These are phyloP conservation scores for Drosophila malerkotliana DNA, from an alignment of 1,140 invertebrate species.

Conservation along the genomic window DNA sequence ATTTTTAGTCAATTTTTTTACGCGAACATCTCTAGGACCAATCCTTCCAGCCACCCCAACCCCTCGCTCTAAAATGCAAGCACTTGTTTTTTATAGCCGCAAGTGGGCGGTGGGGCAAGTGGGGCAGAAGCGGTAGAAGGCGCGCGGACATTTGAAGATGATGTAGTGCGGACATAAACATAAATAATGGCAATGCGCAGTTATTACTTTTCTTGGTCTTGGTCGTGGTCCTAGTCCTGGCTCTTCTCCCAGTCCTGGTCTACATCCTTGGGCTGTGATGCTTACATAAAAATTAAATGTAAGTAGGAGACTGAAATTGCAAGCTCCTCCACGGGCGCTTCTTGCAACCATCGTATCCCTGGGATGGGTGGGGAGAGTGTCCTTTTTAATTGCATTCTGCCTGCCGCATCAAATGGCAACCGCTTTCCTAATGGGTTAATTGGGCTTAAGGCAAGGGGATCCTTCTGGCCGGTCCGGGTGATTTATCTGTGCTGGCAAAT, in stretches of 20 bases:
- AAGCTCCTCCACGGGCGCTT: constrained; percentile 6
- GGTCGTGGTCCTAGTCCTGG: constrained; percentile 6
- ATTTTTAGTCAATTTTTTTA: neutral
- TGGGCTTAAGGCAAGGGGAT: constrained; percentile 63
- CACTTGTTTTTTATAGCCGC: constrained; percentile 76
- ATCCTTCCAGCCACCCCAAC: neutral
- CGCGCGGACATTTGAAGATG: constrained; percentile 75
- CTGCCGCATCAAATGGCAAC: constrained; percentile 65
- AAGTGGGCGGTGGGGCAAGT: constrained; percentile 11
- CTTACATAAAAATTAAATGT: constrained; percentile 76
- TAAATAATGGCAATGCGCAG: constrained; percentile 81
- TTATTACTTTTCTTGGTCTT: constrained; percentile 70
- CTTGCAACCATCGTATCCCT: neutral
- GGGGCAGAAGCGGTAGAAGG: constrained; percentile 1
- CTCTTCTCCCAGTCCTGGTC: constrained; percentile 12
- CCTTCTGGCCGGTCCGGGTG: constrained; percentile 18
- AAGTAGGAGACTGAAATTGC: constrained; percentile 22
- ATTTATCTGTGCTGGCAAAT: constrained; percentile 64
- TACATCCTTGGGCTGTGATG: constrained; percentile 59
- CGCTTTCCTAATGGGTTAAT: constrained; percentile 72
- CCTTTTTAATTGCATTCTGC: constrained; percentile 73
- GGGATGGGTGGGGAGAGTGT: constrained; percentile 6
- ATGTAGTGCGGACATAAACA: constrained; percentile 81
- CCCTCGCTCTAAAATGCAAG: constrained; percentile 26
- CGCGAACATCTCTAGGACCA: constrained; percentile 19